Conservation (phyloP, 1,140 invertebrate genomes). For the Papilio polytes region DNA sequence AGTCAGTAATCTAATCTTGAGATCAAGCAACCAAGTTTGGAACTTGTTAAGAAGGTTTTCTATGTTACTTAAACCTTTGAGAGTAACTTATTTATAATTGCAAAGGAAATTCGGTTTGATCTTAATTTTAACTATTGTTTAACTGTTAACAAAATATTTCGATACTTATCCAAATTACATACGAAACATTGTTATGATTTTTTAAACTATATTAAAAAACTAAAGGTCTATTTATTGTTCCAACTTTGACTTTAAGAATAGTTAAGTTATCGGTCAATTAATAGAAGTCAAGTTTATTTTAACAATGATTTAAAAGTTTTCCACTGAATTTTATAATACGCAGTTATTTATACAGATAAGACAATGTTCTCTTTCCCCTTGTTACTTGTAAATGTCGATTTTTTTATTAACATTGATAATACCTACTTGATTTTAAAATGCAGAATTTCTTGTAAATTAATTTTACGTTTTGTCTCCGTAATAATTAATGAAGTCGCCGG, state of each 20-base stretch:
- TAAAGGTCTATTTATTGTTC: too few relatives aligned
- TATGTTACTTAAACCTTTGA: not conserved
- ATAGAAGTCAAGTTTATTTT: too few relatives aligned
- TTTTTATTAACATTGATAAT: too few relatives aligned
- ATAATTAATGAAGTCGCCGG: slow-evolving; percentile 12
- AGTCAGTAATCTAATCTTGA: slow-evolving; percentile 22
- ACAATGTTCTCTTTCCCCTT: too few relatives aligned
- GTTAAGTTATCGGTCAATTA: too few relatives aligned
- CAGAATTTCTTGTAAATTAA: not conserved
- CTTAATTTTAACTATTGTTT: not conserved
- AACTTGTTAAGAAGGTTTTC: slow-evolving; percentile 9
- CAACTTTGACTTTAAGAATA: too few relatives aligned
- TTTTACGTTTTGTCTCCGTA: not conserved
- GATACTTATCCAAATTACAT: not conserved
- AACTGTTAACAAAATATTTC: not conserved
- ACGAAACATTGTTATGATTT: too few relatives aligned
- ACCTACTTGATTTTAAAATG: not conserved
- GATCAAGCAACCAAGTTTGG: slow-evolving; percentile 10
- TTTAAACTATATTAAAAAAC: too few relatives aligned
- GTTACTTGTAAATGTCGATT: too few relatives aligned
- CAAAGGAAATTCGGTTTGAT: slow-evolving; percentile 12
- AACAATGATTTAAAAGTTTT: too few relatives aligned
- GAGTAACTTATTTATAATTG: not conserved
- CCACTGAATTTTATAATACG: too few relatives aligned
- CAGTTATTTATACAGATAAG: too few relatives aligned